phyloP scores from a whole-genome alignment of 53 echinoderm and acorn worm species.

The Mesocentrotus franciscanus region DNA sequence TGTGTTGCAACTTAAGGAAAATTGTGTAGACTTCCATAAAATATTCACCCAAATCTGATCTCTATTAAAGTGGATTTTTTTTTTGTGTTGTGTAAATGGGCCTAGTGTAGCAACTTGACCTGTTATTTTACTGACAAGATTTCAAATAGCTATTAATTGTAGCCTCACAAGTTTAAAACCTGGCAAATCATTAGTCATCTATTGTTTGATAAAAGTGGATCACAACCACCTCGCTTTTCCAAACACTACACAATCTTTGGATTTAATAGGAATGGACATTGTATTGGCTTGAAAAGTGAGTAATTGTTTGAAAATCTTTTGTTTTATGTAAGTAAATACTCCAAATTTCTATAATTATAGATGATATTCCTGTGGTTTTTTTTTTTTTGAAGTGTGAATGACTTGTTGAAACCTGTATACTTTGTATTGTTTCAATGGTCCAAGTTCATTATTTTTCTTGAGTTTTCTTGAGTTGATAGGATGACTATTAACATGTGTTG shows the following conservation, averaged over 20 bases:
- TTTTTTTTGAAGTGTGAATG: background rate
- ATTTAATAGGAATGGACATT: background rate
- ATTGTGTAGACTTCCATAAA: no score
- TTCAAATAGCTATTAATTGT: constrained; percentile 1
- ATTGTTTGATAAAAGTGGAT: constrained; percentile 37
- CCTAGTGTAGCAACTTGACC: background rate
- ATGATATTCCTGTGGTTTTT: background rate
- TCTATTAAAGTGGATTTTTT: no score
- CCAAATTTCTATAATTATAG: background rate
- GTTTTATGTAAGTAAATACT: background rate
- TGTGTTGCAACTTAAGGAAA: no score
- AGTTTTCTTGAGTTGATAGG: background rate
- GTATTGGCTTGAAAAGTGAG: constrained; percentile 10
- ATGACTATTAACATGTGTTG: background rate
- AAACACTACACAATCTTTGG: background rate
- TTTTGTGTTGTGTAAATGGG: no score
- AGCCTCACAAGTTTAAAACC: constrained; percentile 4
- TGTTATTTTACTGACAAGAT: background rate
- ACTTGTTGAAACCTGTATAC: background rate
- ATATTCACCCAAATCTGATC: no score
- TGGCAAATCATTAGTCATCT: constrained; percentile 3
- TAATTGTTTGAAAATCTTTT: constrained; percentile 3
- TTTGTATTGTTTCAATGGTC: background rate
- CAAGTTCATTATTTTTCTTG: background rate
- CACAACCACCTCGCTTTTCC: background rate